phyloP scores from a whole-genome alignment of 2,888 invertebrate genomes.

The Hesperia comma region DNA sequence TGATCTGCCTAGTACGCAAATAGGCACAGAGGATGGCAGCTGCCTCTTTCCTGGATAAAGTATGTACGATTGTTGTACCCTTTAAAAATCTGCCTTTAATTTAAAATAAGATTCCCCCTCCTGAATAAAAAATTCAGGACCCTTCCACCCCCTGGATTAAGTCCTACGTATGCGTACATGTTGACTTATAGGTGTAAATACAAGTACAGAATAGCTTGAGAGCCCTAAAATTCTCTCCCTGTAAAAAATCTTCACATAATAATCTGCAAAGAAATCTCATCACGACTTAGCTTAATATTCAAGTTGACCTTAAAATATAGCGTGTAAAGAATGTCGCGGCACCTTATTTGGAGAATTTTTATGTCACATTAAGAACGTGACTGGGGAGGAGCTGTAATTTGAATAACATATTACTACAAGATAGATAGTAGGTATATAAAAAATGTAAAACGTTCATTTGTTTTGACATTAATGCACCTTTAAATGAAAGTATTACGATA shows the following conservation, averaged over 20 bases:
- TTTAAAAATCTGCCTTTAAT: too few species aligned
- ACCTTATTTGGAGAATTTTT: constrained; percentile 47
- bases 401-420: constrained; percentile 37
- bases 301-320: constrained; percentile 38
- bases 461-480: constrained; percentile 8
- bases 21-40: too few species aligned
- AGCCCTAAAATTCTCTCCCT: too few species aligned
- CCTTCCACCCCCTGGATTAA: too few species aligned
- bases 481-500: constrained; percentile 23
- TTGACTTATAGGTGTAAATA: too few species aligned
- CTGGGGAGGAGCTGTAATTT: constrained; percentile 40
- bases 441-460: constrained; percentile 6
- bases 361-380: constrained; percentile 46
- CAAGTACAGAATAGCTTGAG: background rate
- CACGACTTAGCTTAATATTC: constrained; percentile 28
- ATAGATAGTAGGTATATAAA: background rate
- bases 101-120: too few species aligned
- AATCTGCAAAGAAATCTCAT: constrained; percentile 26
- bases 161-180: too few species aligned
- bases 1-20: too few species aligned
- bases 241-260: constrained; percentile 5
- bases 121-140: too few species aligned
- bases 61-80: too few species aligned
- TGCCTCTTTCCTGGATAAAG: too few species aligned
- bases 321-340: constrained; percentile 44